Base-by-base conservation (phyloP, 2,888 invertebrate genomes). In the Molorchus minor region DNA sequence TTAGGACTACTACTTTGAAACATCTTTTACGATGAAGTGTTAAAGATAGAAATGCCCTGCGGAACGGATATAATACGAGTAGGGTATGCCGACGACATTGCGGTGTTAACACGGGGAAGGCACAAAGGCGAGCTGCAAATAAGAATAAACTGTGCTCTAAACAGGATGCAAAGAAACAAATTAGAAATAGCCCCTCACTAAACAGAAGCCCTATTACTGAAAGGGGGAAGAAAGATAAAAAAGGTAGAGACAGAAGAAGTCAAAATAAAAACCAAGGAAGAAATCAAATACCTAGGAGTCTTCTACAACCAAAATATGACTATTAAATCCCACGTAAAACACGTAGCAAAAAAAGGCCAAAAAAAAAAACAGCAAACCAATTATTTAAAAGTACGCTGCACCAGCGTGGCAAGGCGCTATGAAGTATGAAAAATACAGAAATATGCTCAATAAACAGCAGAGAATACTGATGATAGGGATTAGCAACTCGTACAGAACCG, bases 171-270 rank as follows among this genome's bases (percentile, higher is more conserved):
- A 12, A 16, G 12, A 5, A 38, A 43, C 2, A 13, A 75, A 71
- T 25, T 71, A 73, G 56, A 74, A 68, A 15, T 77, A 74, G 59
- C 79, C 77, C 54, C 78, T 64, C 49, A 77, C 61, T 58, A 61
- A 58, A 44, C 64, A 43, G 59, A 57, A 41, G 44, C 21, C 19
- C 19, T 57, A 2, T 15, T 61, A 1, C 43, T 52, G 7, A 30
- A 12, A 15, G 17, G 41, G 10, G 38, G 17, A 5, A 35, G 51
- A 30, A 16, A 0, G 1, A 33, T 33, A 33, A 33, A 2, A 5
- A 41, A 53, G 3, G 19, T 41, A n/a, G 15, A 16, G n/a, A 2
- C 43, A n/a, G 21, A 17, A 8, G 43, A 29, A 0, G 29, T 8
- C 8, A 16, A 8, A 2, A 19, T 8, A 15, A 12, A 15, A 12